Evolutionary conservation across 2,888 invertebrate genomes (phyloP).

Genomic region (Netelia inedita): DNA sequence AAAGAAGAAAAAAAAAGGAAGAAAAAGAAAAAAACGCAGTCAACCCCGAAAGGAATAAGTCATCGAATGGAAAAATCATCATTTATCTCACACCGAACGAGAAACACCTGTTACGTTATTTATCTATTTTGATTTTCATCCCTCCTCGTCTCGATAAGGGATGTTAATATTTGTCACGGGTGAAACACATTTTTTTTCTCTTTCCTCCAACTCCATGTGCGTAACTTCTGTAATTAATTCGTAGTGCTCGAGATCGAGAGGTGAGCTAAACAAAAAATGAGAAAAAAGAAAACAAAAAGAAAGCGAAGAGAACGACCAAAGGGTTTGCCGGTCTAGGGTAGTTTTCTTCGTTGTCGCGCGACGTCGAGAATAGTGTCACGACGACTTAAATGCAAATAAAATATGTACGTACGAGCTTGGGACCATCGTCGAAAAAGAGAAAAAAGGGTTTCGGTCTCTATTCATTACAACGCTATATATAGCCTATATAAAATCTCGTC

Average conservation of each 20-base stretch:
- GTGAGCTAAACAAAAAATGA: conserved; percentile 13
- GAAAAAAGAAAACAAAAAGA: not conserved
- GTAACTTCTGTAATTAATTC: conserved; percentile 30
- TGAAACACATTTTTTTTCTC: conserved; percentile 36
- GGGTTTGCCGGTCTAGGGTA: not conserved
- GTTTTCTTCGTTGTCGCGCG: conserved; percentile 20
- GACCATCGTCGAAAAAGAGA: not conserved
- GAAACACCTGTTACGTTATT: conserved; percentile 27
- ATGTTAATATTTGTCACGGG: conserved; percentile 49
- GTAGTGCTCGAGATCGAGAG: not conserved
- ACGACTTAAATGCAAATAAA: conserved; percentile 64
- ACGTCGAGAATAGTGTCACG: conserved; percentile 34
- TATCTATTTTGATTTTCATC: conserved; percentile 21
- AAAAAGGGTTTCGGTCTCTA: conserved; percentile 42
- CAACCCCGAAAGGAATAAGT: not conserved
- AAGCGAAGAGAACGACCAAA: not conserved
- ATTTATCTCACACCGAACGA: conserved; percentile 8
- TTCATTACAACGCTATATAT: not conserved
- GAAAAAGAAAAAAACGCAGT: too few relatives aligned
- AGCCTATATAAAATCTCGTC: conserved; percentile 15
- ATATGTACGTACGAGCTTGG: conserved; percentile 47
- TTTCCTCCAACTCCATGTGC: not conserved
- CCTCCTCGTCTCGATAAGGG: not conserved
- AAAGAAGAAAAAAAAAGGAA: too few relatives aligned
- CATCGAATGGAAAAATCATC: conserved; percentile 3